Percentiles rank a stretch among this genome's conserved stretches.
These are phyloP conservation scores for Volucella inanis DNA, from an alignment of 2,888 invertebrate genomes.

Conservation along the genomic window DNA sequence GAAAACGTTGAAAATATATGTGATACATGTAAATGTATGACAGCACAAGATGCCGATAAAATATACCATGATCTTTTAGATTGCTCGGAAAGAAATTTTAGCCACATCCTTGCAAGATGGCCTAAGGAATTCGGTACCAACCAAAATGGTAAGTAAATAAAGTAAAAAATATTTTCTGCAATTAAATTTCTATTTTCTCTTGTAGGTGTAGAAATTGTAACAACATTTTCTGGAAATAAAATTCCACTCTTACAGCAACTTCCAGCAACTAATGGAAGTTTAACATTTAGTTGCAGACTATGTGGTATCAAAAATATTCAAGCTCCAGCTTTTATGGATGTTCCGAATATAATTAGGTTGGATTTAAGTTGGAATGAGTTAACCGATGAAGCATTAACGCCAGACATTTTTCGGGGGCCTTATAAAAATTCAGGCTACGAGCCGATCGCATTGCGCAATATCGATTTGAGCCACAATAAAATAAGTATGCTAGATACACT, in stretches of 20 bases:
- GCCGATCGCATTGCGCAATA: conserved; percentile 85
- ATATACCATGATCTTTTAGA: conserved; percentile 78
- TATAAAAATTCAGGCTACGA: conserved; percentile 85
- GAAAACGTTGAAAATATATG: conserved; percentile 80
- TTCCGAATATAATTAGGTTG: conserved; percentile 80
- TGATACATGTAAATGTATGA: conserved; percentile 79
- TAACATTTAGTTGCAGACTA: conserved; percentile 81
- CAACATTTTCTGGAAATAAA: conserved; percentile 80
- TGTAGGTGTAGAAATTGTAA: conserved; percentile 78
- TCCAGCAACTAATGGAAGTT: conserved; percentile 80
- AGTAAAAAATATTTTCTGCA: neutral
- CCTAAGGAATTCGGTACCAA: conserved; percentile 80
- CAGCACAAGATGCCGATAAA: conserved; percentile 76
- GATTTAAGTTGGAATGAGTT: conserved; percentile 82
- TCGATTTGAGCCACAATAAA: conserved; percentile 87
- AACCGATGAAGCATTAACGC: conserved; percentile 84
- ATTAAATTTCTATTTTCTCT: neutral
- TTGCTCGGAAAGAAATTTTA: conserved; percentile 80
- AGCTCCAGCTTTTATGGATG: conserved; percentile 81
- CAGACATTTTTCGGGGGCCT: conserved; percentile 88
- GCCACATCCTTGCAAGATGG: conserved; percentile 82
- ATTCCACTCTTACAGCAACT: conserved; percentile 80
- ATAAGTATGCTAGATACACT: conserved; percentile 86
- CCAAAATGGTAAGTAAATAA: conserved; percentile 77
- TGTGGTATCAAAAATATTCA: conserved; percentile 80